phyloP scores from a whole-genome alignment of 2,888 invertebrate species.

The Drosophila birchii region DNA sequence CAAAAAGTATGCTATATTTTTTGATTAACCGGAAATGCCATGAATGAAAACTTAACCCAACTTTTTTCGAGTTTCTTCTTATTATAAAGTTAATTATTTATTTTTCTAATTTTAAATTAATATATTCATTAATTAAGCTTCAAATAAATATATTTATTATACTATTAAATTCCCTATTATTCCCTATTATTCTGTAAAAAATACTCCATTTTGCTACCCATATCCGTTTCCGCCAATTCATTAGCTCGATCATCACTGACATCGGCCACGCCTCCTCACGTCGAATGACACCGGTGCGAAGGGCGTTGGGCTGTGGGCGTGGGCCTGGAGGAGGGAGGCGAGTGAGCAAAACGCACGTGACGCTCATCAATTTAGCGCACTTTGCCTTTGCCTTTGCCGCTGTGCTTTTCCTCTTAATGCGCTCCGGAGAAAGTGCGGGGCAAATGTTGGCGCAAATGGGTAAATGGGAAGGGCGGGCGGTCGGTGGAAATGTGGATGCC shows the following conservation, averaged over 20 bases:
- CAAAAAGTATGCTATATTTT: background rate
- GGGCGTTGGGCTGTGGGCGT: conserved; percentile 49
- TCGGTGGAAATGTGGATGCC: conserved; percentile 27
- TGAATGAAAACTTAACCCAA: background rate
- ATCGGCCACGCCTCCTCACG: conserved; percentile 25
- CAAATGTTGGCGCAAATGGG: conserved; percentile 14
- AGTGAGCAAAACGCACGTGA: conserved; percentile 81
- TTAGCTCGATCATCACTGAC: conserved; percentile 39
- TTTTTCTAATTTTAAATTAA: background rate
- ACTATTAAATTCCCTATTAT: too few species aligned
- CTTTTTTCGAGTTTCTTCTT: too few species aligned
- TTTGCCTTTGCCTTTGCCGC: conserved; percentile 66
- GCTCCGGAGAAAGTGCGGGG: conserved; percentile 51
- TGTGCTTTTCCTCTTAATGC: conserved; percentile 65
- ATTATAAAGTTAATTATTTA: background rate
- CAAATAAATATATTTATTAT: background rate
- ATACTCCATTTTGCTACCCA: background rate
- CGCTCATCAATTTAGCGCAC: conserved; percentile 82
- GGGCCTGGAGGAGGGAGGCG: conserved; percentile 53
- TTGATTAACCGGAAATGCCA: too few species aligned
- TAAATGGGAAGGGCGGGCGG: conserved; percentile 22
- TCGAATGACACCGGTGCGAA: conserved; percentile 51
- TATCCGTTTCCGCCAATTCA: conserved; percentile 4
- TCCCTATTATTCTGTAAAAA: too few species aligned
- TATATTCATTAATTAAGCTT: background rate